Evolutionary conservation across 2,797 vertebrate genomes (phyloP).

Genomic region (Squalus acanthias): DNA sequence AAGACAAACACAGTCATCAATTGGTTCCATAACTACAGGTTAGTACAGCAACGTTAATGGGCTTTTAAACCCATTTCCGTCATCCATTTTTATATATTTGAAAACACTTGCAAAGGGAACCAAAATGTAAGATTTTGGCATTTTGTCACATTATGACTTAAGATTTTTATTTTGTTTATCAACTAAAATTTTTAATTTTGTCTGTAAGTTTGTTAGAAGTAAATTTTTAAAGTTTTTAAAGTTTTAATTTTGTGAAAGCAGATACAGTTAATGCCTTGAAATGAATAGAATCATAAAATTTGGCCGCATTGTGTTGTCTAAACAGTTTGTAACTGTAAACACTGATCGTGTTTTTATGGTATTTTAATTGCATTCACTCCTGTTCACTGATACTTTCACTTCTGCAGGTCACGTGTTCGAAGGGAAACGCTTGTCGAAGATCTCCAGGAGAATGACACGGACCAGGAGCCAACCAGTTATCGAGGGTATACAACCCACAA

Average conservation of each 20-base stretch:
- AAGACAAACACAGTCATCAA: constrained; percentile 99
- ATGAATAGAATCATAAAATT: not conserved
- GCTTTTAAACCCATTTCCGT: not conserved
- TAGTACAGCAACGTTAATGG: constrained; percentile 44
- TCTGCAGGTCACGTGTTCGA: constrained; percentile 89
- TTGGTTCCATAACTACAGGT: constrained; percentile 99
- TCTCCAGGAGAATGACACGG: constrained; percentile 80
- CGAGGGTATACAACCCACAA: constrained; percentile 38
- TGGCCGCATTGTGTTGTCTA: not conserved
- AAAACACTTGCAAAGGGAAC: not conserved
- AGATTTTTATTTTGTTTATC: not conserved
- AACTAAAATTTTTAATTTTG: not conserved
- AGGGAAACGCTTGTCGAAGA: constrained; percentile 89
- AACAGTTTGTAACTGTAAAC: not conserved
- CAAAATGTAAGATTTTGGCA: not conserved
- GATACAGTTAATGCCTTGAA: not conserved
- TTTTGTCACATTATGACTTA: not conserved
- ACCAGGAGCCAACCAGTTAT: constrained; percentile 70
- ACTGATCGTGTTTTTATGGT: not conserved
- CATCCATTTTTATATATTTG: not conserved
- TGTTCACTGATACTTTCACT: constrained; percentile 25
- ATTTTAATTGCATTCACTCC: not conserved
- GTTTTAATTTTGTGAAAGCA: not conserved
- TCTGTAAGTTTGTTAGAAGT: not conserved
- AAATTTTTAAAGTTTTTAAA: not conserved